phyloP scores from a whole-genome alignment of 2,888 invertebrate genomes.

The Vandiemenella viatica region DNA sequence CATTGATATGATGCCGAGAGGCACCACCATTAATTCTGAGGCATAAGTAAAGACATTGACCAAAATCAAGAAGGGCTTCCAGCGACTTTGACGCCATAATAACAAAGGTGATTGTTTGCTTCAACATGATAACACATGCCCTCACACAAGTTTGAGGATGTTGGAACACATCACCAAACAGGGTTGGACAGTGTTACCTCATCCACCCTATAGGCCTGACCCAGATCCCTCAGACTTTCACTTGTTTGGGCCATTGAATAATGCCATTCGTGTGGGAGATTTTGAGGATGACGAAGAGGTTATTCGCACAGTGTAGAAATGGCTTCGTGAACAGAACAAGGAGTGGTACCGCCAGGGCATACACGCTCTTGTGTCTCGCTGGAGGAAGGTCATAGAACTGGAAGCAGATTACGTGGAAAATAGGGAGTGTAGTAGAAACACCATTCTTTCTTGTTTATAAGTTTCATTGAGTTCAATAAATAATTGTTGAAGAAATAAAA shows the following conservation, averaged over 20 bases:
- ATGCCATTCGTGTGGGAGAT: neutral
- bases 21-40: too few relatives aligned
- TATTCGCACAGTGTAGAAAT: neutral
- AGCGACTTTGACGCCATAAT: too few relatives aligned
- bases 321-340: neutral
- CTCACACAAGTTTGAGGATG: too few relatives aligned
- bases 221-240: neutral
- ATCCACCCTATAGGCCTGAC: too few relatives aligned
- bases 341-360: neutral
- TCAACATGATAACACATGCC: too few relatives aligned
- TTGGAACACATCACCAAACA: neutral
- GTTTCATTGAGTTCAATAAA: too few relatives aligned
- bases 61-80: too few relatives aligned
- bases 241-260: neutral
- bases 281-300: neutral
- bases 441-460: too few relatives aligned
- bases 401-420: neutral
- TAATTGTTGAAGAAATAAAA: too few relatives aligned
- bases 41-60: too few relatives aligned
- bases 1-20: too few relatives aligned
- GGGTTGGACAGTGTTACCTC: neutral
- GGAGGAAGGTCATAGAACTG: neutral
- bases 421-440: neutral
- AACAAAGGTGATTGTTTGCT: too few relatives aligned
- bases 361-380: neutral